Evolutionary conservation across 2,113 vertebrate genomes (phyloP).

Genomic region (Deroptyus accipitrinus): DNA sequence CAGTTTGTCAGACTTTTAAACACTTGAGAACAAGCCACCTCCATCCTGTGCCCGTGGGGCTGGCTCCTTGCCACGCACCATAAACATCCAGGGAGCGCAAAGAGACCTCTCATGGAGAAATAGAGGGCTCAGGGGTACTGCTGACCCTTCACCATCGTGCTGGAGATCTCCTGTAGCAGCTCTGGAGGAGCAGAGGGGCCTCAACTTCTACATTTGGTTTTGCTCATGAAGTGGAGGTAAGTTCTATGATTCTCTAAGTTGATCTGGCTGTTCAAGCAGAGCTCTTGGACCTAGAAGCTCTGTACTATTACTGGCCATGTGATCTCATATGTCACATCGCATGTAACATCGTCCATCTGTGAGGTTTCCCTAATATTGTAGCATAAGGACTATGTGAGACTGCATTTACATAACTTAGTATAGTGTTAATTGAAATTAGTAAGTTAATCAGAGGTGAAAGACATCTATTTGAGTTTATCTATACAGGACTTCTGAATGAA

Average conservation of each 20-base stretch:
- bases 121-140: background rate
- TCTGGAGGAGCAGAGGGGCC: background rate
- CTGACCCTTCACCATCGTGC: background rate
- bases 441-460: background rate
- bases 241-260: background rate
- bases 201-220: fast-evolving
- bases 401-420: background rate
- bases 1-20: slow-evolving; percentile 32
- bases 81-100: background rate
- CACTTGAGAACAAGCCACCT: background rate
- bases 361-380: background rate
- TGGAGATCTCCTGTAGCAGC: background rate
- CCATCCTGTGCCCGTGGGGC: background rate
- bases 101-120: background rate
- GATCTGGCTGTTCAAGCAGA: background rate
- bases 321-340: background rate
- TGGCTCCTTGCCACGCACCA: slow-evolving; percentile 9
- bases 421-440: background rate
- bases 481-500: background rate
- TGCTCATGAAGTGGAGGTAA: background rate
- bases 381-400: fast-evolving
- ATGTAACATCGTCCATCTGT: background rate
- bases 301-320: fast-evolving
- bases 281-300: background rate
- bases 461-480: background rate